phyloP scores from a whole-genome alignment of 2,113 vertebrate genomes.

The Pantherophis guttatus region DNA sequence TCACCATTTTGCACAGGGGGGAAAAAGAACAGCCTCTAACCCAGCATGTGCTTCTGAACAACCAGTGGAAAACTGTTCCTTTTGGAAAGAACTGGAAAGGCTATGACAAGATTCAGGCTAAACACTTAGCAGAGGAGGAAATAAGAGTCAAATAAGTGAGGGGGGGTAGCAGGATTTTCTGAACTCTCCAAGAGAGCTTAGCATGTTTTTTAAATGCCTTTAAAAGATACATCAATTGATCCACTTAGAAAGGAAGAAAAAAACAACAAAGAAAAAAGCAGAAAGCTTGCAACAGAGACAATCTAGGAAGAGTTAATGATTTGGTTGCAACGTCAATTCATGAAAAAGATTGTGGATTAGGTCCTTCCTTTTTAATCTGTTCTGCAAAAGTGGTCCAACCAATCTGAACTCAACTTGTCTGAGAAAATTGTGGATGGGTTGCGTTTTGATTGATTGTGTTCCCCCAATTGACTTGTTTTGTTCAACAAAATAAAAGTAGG shows the following conservation, averaged over 20 bases:
- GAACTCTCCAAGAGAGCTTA: background rate
- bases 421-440: background rate
- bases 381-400: background rate
- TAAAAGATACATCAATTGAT: background rate
- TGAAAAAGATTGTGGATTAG: background rate
- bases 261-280: background rate
- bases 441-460: background rate
- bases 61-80: background rate
- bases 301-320: background rate
- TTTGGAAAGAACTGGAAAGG: constrained; percentile 3
- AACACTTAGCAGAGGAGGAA: background rate
- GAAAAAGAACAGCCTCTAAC: background rate
- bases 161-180: background rate
- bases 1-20: background rate
- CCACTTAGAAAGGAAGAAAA: background rate
- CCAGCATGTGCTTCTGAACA: background rate
- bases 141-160: background rate
- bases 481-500: background rate
- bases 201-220: background rate
- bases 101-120: background rate
- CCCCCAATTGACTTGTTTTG: background rate
- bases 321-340: background rate
- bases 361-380: background rate
- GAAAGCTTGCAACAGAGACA: background rate
- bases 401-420: background rate